These are phyloP conservation scores for Ditylenchus dipsaci DNA, from an alignment of 1,140 invertebrate genomes.

Conservation along the genomic window DNA sequence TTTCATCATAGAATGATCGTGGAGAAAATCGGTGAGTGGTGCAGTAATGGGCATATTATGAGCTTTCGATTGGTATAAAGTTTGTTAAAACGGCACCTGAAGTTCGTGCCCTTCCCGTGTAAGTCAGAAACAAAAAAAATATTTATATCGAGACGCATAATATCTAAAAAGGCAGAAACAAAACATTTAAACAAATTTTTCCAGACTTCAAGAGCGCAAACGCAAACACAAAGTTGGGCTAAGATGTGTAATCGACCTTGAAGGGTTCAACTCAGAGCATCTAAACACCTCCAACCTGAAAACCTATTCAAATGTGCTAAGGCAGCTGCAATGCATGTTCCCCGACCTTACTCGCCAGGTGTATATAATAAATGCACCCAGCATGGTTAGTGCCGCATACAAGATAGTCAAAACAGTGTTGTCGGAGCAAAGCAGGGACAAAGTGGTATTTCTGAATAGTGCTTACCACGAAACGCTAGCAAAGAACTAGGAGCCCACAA, in stretches of 20 bases:
- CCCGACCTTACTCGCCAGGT: slow-evolving; percentile 36
- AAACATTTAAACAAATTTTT: too few relatives aligned
- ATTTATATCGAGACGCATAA: too few relatives aligned
- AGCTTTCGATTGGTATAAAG: too few relatives aligned
- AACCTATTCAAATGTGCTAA: slow-evolving; percentile 27
- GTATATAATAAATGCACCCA: slow-evolving; percentile 39
- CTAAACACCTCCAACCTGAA: slow-evolving; percentile 25
- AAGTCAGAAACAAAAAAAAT: too few relatives aligned
- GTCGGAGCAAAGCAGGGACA: slow-evolving; percentile 34
- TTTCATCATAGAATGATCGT: too few relatives aligned
- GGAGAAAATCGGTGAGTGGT: too few relatives aligned
- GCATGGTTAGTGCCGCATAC: slow-evolving; percentile 29
- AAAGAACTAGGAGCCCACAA: slow-evolving; percentile 29
- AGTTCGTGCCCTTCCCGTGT: too few relatives aligned
- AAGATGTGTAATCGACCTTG: slow-evolving; percentile 33
- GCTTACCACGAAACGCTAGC: slow-evolving; percentile 20
- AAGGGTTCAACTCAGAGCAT: slow-evolving; percentile 37
- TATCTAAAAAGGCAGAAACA: too few relatives aligned
- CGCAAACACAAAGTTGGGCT: slow-evolving; percentile 29
- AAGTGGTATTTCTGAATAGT: slow-evolving; percentile 27
- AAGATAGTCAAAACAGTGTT: slow-evolving; percentile 34
- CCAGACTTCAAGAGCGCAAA: slow-evolving; percentile 30
- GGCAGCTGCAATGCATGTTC: slow-evolving; percentile 29
- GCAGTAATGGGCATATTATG: too few relatives aligned
- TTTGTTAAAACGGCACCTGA: too few relatives aligned